Evolutionary conservation across 2,888 invertebrate genomes (phyloP).

Genomic region (Archips crataeganus): DNA sequence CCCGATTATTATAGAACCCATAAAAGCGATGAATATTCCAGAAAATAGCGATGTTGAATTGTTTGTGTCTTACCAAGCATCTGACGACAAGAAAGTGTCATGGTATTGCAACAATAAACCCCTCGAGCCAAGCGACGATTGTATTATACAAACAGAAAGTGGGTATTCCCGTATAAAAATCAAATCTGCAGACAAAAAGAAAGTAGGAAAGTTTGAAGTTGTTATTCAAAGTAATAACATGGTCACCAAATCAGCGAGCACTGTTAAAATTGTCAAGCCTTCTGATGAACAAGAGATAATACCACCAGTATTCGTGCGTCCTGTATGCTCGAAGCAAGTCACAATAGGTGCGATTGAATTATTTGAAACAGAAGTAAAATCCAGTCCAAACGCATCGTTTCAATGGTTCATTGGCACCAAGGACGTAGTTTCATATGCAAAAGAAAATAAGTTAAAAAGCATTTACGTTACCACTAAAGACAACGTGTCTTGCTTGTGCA

Average conservation of each 20-base stretch:
- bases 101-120: conserved; percentile 95
- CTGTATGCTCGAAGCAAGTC: conserved; percentile 89
- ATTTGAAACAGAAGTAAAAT: conserved; percentile 91
- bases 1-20: conserved; percentile 90
- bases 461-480: conserved; percentile 89
- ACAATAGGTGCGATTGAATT: conserved; percentile 91
- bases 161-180: conserved; percentile 88
- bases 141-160: conserved; percentile 85
- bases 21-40: conserved; percentile 90
- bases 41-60: conserved; percentile 89
- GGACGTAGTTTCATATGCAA: conserved; percentile 86
- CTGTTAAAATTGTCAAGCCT: conserved; percentile 90
- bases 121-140: conserved; percentile 88
- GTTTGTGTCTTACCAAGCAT: conserved; percentile 90
- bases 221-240: conserved; percentile 91
- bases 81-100: conserved; percentile 89
- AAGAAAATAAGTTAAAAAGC: conserved; percentile 87
- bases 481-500: conserved; percentile 92
- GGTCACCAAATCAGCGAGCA: conserved; percentile 92
- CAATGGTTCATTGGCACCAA: conserved; percentile 93
- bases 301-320: conserved; percentile 91
- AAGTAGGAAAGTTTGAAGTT: conserved; percentile 95
- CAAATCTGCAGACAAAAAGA: conserved; percentile 89
- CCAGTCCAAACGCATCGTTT: conserved; percentile 93
- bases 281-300: conserved; percentile 86